phyloP scores from a whole-genome alignment of 2,797 vertebrate species.

The Anableps anableps region DNA sequence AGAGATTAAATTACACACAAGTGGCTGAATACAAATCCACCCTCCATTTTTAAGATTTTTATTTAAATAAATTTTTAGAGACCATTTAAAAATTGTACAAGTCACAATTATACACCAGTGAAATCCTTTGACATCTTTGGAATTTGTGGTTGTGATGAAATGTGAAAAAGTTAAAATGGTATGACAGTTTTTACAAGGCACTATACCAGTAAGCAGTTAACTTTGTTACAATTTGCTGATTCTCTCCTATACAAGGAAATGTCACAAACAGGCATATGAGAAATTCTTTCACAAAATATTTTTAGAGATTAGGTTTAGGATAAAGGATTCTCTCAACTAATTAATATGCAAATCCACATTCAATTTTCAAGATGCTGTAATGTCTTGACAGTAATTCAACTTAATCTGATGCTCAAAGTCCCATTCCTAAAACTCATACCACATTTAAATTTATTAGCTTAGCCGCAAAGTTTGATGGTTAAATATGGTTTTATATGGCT shows the following conservation, averaged over 20 bases:
- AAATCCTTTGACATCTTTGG: neutral
- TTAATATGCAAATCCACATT: conserved; percentile 58
- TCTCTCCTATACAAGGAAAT: neutral
- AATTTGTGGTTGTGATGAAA: neutral
- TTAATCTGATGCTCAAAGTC: conserved; percentile 2
- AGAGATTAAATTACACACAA: no score
- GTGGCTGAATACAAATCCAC: no score
- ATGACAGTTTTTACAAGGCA: neutral
- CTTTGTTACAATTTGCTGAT: conserved; percentile 5
- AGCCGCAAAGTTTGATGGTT: conserved; percentile 5
- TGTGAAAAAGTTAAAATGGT: neutral
- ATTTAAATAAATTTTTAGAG: no score
- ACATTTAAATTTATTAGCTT: neutral
- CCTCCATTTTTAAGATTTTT: no score
- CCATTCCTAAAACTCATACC: neutral
- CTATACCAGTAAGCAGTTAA: neutral
- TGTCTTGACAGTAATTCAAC: conserved; percentile 4
- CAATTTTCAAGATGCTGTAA: conserved; percentile 7
- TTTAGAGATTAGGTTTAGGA: conserved; percentile 27
- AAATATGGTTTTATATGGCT: neutral
- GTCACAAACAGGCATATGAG: conserved; percentile 15
- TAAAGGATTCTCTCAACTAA: conserved; percentile 43
- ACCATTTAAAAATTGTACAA: no score
- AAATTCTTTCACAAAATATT: conserved; percentile 33
- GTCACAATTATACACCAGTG: neutral